These are phyloP conservation scores for Tupaia chinensis DNA, from an alignment of 2,113 vertebrate genomes.

Conservation along the genomic window DNA sequence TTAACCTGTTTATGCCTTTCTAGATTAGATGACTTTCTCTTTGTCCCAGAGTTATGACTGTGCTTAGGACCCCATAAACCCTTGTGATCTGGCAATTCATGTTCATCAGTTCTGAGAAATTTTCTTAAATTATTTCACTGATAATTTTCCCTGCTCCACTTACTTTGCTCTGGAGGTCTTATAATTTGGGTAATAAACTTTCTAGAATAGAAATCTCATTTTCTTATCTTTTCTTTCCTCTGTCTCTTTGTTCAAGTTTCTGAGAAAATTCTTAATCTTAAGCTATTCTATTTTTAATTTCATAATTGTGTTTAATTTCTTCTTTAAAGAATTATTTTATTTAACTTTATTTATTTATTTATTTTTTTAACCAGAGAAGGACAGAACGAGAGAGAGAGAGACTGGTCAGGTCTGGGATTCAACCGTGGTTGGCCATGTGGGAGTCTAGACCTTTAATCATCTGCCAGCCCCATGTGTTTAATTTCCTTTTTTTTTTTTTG, in stretches of 20 bases:
- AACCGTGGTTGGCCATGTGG: too few species aligned
- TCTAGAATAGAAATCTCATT: background rate
- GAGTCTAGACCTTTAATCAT: too few species aligned
- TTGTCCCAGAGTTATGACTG: background rate
- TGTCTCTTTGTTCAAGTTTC: background rate
- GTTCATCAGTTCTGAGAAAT: slow-evolving; percentile 8
- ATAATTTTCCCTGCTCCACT: slow-evolving; percentile 21
- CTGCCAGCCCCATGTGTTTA: too few species aligned
- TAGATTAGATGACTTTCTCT: slow-evolving; percentile 41
- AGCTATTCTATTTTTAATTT: background rate
- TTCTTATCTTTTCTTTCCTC: slow-evolving; percentile 3
- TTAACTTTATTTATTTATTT: too few species aligned
- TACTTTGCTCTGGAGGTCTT: background rate
- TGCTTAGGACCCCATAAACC: background rate
- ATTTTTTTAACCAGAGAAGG: too few species aligned
- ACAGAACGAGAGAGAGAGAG: too few species aligned
- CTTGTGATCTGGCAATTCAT: background rate
- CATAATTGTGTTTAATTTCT: background rate
- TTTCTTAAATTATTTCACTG: slow-evolving; percentile 59
- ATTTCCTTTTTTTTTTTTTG: too few species aligned
- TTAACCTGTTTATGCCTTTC: slow-evolving; percentile 27
- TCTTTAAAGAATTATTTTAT: too few species aligned
- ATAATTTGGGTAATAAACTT: background rate
- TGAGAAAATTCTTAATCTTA: slow-evolving; percentile 16
- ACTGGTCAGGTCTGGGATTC: too few species aligned